Evolutionary conservation across 1,140 invertebrate species (phyloP), one percentile per base, ranked within the genome.

Genomic region (Panulirus ornatus): DNA sequence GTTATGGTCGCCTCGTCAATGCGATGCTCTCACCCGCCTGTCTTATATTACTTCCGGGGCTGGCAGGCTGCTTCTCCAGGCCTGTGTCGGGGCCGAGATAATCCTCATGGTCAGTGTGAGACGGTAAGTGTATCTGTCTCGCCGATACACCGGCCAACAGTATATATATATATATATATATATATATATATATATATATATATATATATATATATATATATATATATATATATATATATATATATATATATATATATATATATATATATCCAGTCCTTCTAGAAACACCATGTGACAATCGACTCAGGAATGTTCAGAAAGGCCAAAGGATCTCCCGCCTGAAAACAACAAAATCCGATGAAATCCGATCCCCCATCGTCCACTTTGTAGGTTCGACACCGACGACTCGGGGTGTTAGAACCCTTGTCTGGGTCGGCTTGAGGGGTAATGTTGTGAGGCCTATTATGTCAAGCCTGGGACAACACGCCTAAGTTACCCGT

Each of bases 331-430:
- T 9, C 47, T 27, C 9, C 78, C 44, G 14, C 42, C 44, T 66
- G n/a, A 73, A 16, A 36, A 73, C 51, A 84, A 22, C 14, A 84
- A 84, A 66, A 84, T 42, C 82, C 34, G 36, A 42, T 66, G 82
- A 42, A 84, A 84, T 84, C 38, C 63, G 82, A 84, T 70, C 58
- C 82, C 40, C n/a, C 54, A 30, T 30, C 47, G n/a, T 19, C 75
- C 76, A 79, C 76, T 79, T 79, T 79, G 76, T 79, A 79, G n/a
- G 44, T 51, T 51, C 76, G 42, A 79, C 76, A 71, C 82, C 58
- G 58, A 34, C 58, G 54, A 54, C 42, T 54, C 40, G 16, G 42
- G 63, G 82, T 70, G 82, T 84, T 70, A 44, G 82, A 84, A 30
- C 54, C 58, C 82, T 84, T 84, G 58, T 84, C 19, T 79, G 38